Evolutionary conservation across 1,140 invertebrate genomes (phyloP).

Genomic region (Nixonia krombeini): DNA sequence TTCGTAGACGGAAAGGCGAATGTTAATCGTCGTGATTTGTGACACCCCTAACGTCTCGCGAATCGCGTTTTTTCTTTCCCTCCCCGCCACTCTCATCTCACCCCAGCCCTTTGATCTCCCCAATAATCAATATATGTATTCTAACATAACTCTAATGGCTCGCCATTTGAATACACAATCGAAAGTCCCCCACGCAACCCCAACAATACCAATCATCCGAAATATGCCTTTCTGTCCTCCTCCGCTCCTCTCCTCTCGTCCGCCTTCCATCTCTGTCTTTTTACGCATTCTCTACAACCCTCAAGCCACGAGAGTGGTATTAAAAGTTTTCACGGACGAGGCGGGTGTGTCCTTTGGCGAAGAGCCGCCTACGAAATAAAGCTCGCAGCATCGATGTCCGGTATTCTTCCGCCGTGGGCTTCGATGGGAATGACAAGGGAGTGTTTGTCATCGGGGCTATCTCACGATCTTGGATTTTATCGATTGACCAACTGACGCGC

Average conservation of each 20-base stretch:
- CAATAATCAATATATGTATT: slow-evolving; percentile 73
- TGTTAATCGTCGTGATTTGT: no score
- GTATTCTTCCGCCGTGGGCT: slow-evolving; percentile 42
- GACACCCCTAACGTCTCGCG: no score
- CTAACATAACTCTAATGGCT: slow-evolving; percentile 72
- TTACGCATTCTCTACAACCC: slow-evolving; percentile 52
- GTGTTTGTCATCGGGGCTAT: slow-evolving; percentile 46
- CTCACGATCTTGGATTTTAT: slow-evolving; percentile 21
- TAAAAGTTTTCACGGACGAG: slow-evolving; percentile 65
- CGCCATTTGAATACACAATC: slow-evolving; percentile 69
- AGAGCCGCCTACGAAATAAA: slow-evolving; percentile 45
- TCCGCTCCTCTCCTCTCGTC: slow-evolving; percentile 21
- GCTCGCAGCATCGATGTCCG: slow-evolving; percentile 58
- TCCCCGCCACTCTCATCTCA: no score
- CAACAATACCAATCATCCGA: slow-evolving; percentile 70
- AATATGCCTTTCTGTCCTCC: slow-evolving; percentile 57
- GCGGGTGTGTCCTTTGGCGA: slow-evolving; percentile 35
- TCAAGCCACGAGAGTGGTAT: slow-evolving; percentile 64
- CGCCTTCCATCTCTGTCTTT: slow-evolving; percentile 34
- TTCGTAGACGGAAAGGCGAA: no score
- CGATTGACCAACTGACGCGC: slow-evolving; percentile 1
- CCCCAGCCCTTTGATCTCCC: slow-evolving; percentile 69
- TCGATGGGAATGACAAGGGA: slow-evolving; percentile 39
- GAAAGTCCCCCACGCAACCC: slow-evolving; percentile 53
- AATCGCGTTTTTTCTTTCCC: no score